phyloP scores from a whole-genome alignment of 1,140 invertebrate genomes.

The Planococcus citri region DNA sequence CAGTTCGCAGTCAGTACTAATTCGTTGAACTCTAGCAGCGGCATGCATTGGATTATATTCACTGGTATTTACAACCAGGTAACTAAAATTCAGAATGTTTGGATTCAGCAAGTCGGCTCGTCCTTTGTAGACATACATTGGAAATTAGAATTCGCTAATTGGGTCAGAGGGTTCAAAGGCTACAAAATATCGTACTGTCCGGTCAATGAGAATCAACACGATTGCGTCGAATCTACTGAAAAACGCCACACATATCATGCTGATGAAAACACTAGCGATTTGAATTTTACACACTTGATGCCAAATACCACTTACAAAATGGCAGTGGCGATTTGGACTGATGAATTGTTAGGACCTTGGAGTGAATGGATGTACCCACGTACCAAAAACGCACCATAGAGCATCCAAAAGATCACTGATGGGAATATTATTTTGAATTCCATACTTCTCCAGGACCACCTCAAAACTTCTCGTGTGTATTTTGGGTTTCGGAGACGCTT shows the following conservation, averaged over 20 bases:
- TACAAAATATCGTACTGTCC: slow-evolving; percentile 56
- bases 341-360: slow-evolving; percentile 51
- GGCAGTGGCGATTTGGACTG: slow-evolving; percentile 55
- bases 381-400: slow-evolving; percentile 57
- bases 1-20: slow-evolving; percentile 63
- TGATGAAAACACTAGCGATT: slow-evolving; percentile 27
- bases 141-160: slow-evolving; percentile 55
- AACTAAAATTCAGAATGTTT: slow-evolving; percentile 51
- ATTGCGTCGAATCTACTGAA: slow-evolving; percentile 24
- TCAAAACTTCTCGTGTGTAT: too few relatives aligned
- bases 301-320: slow-evolving; percentile 70
- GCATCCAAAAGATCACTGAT: slow-evolving; percentile 38
- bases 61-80: slow-evolving; percentile 54
- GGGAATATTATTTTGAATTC: too few relatives aligned
- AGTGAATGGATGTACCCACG: slow-evolving; percentile 53
- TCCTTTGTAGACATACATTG: slow-evolving; percentile 49
- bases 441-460: too few relatives aligned
- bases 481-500: too few relatives aligned
- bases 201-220: slow-evolving; percentile 31
- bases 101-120: slow-evolving; percentile 43
- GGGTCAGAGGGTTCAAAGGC: slow-evolving; percentile 46
- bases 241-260: background rate
- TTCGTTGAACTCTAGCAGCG: slow-evolving; percentile 46
- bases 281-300: slow-evolving; percentile 39
- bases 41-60: slow-evolving; percentile 63